Evolutionary conservation across 2,113 vertebrate species (phyloP).

Genomic region (Cyrtonyx montezumae): DNA sequence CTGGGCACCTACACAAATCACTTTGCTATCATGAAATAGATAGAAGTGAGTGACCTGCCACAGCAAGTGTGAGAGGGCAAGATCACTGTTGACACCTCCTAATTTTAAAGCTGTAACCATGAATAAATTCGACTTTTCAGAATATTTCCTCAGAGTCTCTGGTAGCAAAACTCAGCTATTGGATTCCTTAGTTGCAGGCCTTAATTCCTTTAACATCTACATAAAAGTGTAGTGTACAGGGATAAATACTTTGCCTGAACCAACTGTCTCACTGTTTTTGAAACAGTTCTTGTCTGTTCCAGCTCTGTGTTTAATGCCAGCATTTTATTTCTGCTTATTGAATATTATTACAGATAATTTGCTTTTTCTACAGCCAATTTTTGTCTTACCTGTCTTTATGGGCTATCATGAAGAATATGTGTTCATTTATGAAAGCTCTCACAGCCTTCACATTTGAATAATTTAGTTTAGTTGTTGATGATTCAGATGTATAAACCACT

Average conservation of each 20-base stretch:
- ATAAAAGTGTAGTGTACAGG: background rate
- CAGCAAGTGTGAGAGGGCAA: background rate
- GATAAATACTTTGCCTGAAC: background rate
- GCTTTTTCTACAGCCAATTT: background rate
- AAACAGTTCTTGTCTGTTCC: background rate
- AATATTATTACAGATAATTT: background rate
- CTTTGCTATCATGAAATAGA: background rate
- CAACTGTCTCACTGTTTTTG: background rate
- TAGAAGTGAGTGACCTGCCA: background rate
- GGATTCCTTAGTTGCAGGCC: background rate
- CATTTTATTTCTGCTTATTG: background rate
- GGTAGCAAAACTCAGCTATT: background rate
- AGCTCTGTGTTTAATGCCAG: background rate
- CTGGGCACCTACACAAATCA: background rate
- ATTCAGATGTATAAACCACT: constrained; percentile 44
- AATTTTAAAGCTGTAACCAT: background rate
- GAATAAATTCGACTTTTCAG: background rate
- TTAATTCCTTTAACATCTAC: background rate
- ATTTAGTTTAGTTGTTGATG: constrained; percentile 36
- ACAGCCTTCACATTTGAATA: constrained; percentile 2
- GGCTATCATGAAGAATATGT: background rate
- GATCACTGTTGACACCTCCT: background rate
- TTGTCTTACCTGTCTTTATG: background rate
- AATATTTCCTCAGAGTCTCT: background rate
- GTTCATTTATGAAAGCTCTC: constrained; percentile 35